A percentile compares a stretch with the other conserved stretches of the same genome.
phyloP scores from a whole-genome alignment of 2,113 vertebrate genomes.

The Gobiocypris rarus region DNA sequence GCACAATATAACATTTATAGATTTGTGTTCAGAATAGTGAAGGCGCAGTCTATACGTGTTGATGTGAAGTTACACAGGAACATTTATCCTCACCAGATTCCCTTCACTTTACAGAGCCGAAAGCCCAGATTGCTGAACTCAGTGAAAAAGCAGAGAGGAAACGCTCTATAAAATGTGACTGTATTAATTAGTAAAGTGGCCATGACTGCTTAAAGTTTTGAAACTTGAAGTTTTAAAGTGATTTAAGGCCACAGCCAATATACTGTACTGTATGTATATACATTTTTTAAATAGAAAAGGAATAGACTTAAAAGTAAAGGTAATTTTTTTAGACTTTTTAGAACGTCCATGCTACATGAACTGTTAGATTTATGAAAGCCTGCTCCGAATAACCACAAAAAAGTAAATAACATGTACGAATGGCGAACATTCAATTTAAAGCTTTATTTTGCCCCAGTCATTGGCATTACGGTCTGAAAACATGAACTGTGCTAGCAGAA shows the following conservation, averaged over 20 bases:
- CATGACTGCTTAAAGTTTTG: not conserved
- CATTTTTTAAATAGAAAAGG: not conserved
- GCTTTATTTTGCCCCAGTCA: not conserved
- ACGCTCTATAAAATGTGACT: not conserved
- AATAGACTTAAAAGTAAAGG: conserved; percentile 6
- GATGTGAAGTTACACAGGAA: not conserved
- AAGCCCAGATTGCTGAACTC: not conserved
- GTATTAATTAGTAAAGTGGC: conserved; percentile 5
- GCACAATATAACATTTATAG: not conserved
- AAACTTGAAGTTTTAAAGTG: not conserved
- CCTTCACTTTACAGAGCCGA: not conserved
- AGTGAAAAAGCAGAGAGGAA: not conserved
- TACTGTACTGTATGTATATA: not conserved
- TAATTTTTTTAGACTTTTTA: not conserved
- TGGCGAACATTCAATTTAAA: not conserved
- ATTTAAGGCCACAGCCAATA: not conserved
- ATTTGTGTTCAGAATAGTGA: not conserved
- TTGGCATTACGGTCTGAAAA: not conserved
- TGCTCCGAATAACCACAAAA: not conserved
- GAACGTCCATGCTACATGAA: not conserved
- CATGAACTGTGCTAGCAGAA: not conserved
- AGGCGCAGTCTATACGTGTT: not conserved
- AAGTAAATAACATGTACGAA: not conserved
- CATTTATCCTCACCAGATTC: conserved; percentile 10
- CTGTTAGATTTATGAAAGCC: not conserved